phyloP scores from a whole-genome alignment of 2,888 invertebrate genomes.

The Xanthia icteritia region DNA sequence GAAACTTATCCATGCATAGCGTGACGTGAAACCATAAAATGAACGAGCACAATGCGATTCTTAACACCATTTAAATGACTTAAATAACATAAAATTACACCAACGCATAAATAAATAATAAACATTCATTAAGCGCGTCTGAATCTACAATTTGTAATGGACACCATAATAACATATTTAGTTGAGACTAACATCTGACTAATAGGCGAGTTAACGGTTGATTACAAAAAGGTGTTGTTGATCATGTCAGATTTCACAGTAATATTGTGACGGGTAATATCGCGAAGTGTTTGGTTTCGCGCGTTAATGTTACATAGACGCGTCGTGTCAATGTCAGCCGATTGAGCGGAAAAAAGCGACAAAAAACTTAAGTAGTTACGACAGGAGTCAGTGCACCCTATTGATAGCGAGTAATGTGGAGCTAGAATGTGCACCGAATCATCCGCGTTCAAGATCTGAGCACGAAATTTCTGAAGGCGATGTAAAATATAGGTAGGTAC shows the following conservation, averaged over 20 bases:
- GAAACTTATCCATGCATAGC: conserved; percentile 43
- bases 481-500: background rate
- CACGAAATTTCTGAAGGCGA: conserved; percentile 25
- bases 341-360: conserved; percentile 72
- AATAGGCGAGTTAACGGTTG: conserved; percentile 77
- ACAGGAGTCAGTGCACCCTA: conserved; percentile 70
- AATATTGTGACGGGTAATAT: conserved; percentile 77
- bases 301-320: conserved; percentile 74
- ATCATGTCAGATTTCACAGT: conserved; percentile 73
- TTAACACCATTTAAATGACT: conserved; percentile 44
- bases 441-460: conserved; percentile 32
- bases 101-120: conserved; percentile 49
- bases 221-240: conserved; percentile 71
- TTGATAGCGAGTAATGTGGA: conserved; percentile 45
- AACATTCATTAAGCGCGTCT: conserved; percentile 54
- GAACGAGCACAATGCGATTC: conserved; percentile 18
- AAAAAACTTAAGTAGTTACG: conserved; percentile 69
- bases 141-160: conserved; percentile 59
- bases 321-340: conserved; percentile 83
- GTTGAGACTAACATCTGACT: conserved; percentile 60
- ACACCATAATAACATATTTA: conserved; percentile 69
- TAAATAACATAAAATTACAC: conserved; percentile 46
- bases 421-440: conserved; percentile 28
- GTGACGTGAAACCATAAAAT: conserved; percentile 47
- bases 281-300: conserved; percentile 75